Conservation (phyloP, 2,888 invertebrate species). For the Volucella zonaria region DNA sequence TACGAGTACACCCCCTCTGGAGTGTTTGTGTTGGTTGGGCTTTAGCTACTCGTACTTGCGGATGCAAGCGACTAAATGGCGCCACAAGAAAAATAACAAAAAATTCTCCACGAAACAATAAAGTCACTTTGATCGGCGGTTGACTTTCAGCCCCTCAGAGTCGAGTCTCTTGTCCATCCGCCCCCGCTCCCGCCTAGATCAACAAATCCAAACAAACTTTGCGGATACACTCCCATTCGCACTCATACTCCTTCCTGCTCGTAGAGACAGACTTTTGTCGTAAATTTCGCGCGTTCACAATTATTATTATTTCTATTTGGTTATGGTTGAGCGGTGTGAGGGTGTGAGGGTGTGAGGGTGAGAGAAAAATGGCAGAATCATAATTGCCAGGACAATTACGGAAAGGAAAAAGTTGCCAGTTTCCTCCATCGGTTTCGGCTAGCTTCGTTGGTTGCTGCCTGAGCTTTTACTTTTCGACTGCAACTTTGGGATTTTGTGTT, state of each 20-base stretch:
- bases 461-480: conserved; percentile 57
- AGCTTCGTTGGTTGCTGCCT: conserved; percentile 12
- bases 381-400: conserved; percentile 73
- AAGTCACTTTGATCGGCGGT: conserved; percentile 69
- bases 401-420: conserved; percentile 60
- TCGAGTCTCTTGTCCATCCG: neutral
- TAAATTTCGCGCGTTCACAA: conserved; percentile 69
- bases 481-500: conserved; percentile 35
- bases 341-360: conserved; percentile 33
- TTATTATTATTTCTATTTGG: conserved; percentile 53
- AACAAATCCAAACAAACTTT: neutral
- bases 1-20: conserved; percentile 27
- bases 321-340: neutral
- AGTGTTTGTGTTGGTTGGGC: conserved; percentile 22
- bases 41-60: neutral
- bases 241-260: too few species aligned
- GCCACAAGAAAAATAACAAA: conserved; percentile 40
- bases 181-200: too few species aligned
- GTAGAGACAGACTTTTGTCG: conserved; percentile 64
- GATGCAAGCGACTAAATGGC: conserved; percentile 64
- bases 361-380: conserved; percentile 49
- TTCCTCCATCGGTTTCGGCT: conserved; percentile 10
- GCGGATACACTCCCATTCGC: neutral
- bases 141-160: conserved; percentile 43
- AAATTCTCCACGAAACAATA: conserved; percentile 57